Evolutionary conservation across 92 coral and sea anemone species (phyloP).

Genomic region (Epizoanthus ramosus): DNA sequence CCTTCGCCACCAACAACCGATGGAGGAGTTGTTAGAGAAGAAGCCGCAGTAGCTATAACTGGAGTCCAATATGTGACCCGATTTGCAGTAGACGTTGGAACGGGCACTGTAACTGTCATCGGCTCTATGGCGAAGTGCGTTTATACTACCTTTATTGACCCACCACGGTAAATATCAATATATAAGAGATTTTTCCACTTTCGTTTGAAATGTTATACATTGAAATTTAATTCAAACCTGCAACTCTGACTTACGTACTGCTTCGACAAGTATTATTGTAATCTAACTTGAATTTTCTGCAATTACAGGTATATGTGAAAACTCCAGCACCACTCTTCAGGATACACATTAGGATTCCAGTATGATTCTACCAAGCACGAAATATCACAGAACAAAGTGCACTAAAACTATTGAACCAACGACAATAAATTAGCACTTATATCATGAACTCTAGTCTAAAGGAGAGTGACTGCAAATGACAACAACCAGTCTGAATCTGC

Average conservation of each 20-base stretch:
- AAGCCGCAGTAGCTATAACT: not conserved
- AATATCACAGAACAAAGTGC: too few relatives aligned
- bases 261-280: too few relatives aligned
- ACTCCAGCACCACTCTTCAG: too few relatives aligned
- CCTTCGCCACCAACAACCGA: not conserved
- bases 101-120: not conserved
- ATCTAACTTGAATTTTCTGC: not conserved
- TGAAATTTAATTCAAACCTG: too few relatives aligned
- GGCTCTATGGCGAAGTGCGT: conserved; percentile 4
- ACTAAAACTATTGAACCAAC: too few relatives aligned
- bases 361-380: too few relatives aligned
- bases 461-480: too few relatives aligned
- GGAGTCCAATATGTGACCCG: not conserved
- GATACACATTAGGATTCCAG: too few relatives aligned
- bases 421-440: too few relatives aligned
- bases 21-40: not conserved
- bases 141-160: not conserved
- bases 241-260: too few relatives aligned
- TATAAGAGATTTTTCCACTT: not conserved
- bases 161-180: not conserved
- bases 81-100: not conserved
- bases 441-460: too few relatives aligned
- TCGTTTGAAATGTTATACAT: not conserved
- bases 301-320: not conserved
- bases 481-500: too few relatives aligned